Conservation (phyloP, 2,113 vertebrate genomes). For the Strigops habroptila region DNA sequence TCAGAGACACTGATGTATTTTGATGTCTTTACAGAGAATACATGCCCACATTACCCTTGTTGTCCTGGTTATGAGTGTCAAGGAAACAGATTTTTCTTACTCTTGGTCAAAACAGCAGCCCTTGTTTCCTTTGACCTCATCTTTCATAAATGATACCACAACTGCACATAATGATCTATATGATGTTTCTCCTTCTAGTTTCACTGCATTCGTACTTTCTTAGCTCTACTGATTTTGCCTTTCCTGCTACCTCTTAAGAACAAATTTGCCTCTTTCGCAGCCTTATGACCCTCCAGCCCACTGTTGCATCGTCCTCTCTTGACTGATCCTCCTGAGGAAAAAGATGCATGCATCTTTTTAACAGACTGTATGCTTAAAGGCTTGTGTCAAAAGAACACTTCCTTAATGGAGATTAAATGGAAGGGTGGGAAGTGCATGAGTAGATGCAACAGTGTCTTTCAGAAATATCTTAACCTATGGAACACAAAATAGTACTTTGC, state of each 20-base stretch:
- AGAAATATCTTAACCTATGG: background rate
- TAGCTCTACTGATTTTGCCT: background rate
- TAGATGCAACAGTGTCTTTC: background rate
- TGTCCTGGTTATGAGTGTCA: background rate
- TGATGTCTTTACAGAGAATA: background rate
- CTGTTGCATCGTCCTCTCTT: background rate
- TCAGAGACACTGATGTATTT: background rate
- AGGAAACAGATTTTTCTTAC: background rate
- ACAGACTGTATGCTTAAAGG: background rate
- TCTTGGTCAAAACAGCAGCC: background rate
- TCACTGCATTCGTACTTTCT: background rate
- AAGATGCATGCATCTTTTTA: accelerated
- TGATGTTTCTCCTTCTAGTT: background rate
- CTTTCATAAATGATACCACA: background rate
- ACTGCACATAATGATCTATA: background rate
- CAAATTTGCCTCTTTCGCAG: background rate
- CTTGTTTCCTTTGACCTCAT: background rate
- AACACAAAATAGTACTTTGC: background rate
- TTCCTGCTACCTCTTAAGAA: background rate
- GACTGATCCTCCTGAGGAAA: background rate
- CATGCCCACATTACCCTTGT: background rate
- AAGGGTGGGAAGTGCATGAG: background rate
- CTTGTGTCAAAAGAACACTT: background rate
- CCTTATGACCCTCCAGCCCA: accelerated
- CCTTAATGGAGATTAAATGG: background rate